A percentile compares a stretch with the other conserved stretches of the same genome.
phyloP scores from a whole-genome alignment of 2,113 vertebrate genomes.

The Alexandromys fortis region DNA sequence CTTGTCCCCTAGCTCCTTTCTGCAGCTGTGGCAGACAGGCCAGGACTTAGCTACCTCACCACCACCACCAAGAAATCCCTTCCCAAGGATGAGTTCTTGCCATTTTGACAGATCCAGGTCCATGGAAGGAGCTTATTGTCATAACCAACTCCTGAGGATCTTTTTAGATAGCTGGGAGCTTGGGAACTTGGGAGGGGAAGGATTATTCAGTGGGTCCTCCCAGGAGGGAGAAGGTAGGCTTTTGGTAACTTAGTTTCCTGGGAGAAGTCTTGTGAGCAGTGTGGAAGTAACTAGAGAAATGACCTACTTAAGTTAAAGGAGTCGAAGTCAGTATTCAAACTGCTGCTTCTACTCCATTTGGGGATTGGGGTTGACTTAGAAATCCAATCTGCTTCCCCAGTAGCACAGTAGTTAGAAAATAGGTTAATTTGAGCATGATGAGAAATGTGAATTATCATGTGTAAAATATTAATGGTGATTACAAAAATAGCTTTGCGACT shows the following conservation, averaged over 20 bases:
- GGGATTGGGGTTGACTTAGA: constrained; percentile 5
- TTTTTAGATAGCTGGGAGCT: neutral
- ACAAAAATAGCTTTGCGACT: constrained; percentile 61
- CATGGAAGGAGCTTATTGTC: neutral
- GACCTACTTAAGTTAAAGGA: constrained; percentile 57
- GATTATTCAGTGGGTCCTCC: neutral
- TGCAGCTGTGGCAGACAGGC: too few species aligned
- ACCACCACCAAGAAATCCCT: neutral
- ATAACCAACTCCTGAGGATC: neutral
- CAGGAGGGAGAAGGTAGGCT: neutral
- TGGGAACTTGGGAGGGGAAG: too few species aligned
- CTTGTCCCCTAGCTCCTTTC: neutral
- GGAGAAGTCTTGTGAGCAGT: rapidly evolving
- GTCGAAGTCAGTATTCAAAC: neutral
- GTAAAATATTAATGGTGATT: constrained; percentile 19
- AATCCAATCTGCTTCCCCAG: constrained; percentile 26
- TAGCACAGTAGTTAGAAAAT: constrained; percentile 29
- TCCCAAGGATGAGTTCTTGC: neutral
- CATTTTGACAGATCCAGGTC: neutral
- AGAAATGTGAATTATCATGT: neutral
- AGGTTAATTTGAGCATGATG: constrained; percentile 17
- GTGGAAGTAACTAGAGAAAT: neutral
- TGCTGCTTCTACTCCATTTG: neutral
- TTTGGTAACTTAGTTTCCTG: neutral
- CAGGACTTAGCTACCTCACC: neutral